Evolutionary conservation across 2,113 vertebrate species (phyloP).

Genomic region (Catharus minimus): DNA sequence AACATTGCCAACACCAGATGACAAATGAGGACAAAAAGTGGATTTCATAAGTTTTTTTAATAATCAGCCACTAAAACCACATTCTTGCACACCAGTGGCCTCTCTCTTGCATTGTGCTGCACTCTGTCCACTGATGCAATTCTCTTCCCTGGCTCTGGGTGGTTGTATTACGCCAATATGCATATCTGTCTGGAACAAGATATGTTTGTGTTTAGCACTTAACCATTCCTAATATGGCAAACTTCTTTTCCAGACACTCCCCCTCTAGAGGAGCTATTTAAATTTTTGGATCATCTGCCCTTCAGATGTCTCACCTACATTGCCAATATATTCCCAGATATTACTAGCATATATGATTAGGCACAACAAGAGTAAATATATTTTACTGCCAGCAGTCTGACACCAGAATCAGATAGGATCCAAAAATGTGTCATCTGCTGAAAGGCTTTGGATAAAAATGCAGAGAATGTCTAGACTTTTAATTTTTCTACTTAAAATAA

Average conservation of each 20-base stretch:
- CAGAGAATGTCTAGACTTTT: neutral
- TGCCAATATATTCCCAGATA: conserved; percentile 24
- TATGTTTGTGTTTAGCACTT: neutral
- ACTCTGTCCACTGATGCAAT: neutral
- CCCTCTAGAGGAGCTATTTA: neutral
- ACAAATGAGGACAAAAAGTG: neutral
- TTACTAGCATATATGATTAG: neutral
- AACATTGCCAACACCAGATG: neutral
- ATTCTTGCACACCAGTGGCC: neutral
- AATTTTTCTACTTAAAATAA: neutral
- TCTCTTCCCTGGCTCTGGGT: neutral
- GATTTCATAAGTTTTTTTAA: neutral
- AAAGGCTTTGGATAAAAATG: neutral
- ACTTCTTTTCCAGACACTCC: neutral
- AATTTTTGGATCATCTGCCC: neutral
- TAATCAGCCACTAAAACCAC: neutral
- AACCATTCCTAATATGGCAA: neutral
- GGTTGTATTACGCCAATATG: neutral
- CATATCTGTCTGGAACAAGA: neutral
- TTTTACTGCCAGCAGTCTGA: conserved; percentile 24
- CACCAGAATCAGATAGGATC: neutral
- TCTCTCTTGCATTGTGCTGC: neutral
- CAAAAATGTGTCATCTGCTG: conserved; percentile 12
- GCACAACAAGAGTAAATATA: conserved; percentile 5
- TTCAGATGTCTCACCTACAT: neutral